Base-by-base conservation (phyloP, 2,888 invertebrate species). In the Phania funesta region DNA sequence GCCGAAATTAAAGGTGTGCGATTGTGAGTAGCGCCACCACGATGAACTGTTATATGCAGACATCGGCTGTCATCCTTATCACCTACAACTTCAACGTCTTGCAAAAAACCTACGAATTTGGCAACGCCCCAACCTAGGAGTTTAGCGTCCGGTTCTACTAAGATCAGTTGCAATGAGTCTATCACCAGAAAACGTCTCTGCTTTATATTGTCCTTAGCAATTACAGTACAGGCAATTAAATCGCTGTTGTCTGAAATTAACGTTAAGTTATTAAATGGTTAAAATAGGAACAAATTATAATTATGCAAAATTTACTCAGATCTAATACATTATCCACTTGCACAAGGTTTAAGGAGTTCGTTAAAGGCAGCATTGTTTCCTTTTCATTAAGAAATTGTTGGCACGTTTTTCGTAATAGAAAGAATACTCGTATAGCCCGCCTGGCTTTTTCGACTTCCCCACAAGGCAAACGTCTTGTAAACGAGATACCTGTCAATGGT, bases 61-160 rank as follows among this genome's bases (percentile, higher is more conserved):
- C 98, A 98, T 7, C 99, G 94, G 0, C 98, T 98, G 91, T 99
- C 99, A 83, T 98, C 98, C 88, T 98, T 98, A 89, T 99, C 99
- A 1, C 98, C 98, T 78, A 95, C 94, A 52, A 98, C 96, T 91
- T 99, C 99, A 52, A 99, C 95, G 90, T 99, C 99, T 93, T 99
- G 95, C 48, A 99, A 92, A 88, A 97, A 97, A 22, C 99, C 99
- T 0, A 98, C 98, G 85, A 99, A 95, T 90, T 98, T 97, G 0
- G 98, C 98, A 3, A 99, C 96, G 16, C 99, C 99, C 98, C 98
- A 99, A 0, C 99, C 99, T 24, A 99, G 92, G 76, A 96, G 93
- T 87, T 96, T 96, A 50, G 96, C 95, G 89, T 99, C 99, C 0
- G 99, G 99, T 88, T 99, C 99, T 0, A 99, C 99, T 13, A 99